phyloP scores from a whole-genome alignment of 1,140 invertebrate genomes.

The Liolophura sinensis region DNA sequence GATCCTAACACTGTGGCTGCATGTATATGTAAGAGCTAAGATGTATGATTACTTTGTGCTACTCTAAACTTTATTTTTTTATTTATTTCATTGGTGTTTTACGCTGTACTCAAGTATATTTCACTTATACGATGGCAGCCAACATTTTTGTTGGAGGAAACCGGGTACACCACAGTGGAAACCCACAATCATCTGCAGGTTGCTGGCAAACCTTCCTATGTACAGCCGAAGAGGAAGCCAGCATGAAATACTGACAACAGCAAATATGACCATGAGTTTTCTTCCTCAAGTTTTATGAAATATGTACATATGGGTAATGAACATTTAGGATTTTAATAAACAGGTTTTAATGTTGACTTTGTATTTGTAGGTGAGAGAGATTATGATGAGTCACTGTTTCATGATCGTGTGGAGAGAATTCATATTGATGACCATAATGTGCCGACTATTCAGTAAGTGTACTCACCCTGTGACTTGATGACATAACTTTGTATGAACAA shows the following conservation, averaged over 20 bases:
- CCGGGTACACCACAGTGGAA: too few species aligned
- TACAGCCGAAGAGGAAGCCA: too few species aligned
- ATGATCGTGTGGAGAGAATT: constrained; percentile 63
- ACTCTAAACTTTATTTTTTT: constrained; percentile 2
- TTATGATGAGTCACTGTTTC: constrained; percentile 65
- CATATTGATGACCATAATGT: constrained; percentile 70
- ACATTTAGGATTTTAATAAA: neutral
- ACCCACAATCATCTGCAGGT: too few species aligned
- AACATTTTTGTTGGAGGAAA: too few species aligned
- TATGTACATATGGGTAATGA: too few species aligned
- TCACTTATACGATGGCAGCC: too few species aligned
- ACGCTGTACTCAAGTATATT: too few species aligned
- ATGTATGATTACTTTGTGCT: neutral
- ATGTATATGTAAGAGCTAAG: neutral
- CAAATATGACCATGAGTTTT: constrained; percentile 1
- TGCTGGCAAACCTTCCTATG: too few species aligned
- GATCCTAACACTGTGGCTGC: neutral
- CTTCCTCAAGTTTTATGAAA: neutral
- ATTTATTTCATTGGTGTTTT: too few species aligned
- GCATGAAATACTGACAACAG: too few species aligned
- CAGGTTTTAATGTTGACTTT: constrained; percentile 10
- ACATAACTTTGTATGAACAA: too few species aligned
- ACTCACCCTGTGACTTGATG: constrained; percentile 2
- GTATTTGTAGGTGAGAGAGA: constrained; percentile 62
- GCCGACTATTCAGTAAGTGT: constrained; percentile 62